These are phyloP conservation scores for Gerris lacustris DNA, from an alignment of 2,888 invertebrate species.

Conservation along the genomic window DNA sequence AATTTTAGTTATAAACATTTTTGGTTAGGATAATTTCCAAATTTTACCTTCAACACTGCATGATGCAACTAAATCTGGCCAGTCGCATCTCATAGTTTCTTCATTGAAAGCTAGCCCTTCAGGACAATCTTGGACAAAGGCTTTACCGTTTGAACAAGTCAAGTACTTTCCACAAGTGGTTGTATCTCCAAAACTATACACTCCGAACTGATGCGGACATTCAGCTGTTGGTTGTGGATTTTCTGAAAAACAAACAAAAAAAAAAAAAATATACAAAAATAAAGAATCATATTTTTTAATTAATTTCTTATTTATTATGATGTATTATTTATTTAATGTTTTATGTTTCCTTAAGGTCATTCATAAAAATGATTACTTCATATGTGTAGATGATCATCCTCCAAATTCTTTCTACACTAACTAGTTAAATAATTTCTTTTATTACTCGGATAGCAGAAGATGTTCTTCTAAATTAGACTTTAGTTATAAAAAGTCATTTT, in stretches of 20 bases:
- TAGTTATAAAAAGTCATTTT: too few relatives aligned
- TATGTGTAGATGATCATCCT: too few relatives aligned
- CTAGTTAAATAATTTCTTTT: too few relatives aligned
- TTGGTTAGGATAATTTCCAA: background rate
- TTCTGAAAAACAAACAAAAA: constrained; percentile 41
- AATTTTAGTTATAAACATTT: too few relatives aligned
- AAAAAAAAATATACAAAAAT: too few relatives aligned
- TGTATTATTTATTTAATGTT: background rate
- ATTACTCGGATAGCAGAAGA: too few relatives aligned
- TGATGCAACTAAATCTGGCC: constrained; percentile 71
- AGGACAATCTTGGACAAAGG: constrained; percentile 59
- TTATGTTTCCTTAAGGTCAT: too few relatives aligned
- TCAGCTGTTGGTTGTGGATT: constrained; percentile 58
- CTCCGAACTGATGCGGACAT: constrained; percentile 74
- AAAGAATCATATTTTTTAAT: background rate
- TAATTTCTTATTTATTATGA: background rate
- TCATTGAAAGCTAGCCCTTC: constrained; percentile 69
- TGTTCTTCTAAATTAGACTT: too few relatives aligned
- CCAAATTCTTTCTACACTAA: too few relatives aligned
- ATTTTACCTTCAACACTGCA: constrained; percentile 64
- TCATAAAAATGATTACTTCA: too few relatives aligned
- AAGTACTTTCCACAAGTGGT: constrained; percentile 64
- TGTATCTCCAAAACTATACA: constrained; percentile 56
- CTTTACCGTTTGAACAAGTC: constrained; percentile 69
- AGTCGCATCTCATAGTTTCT: constrained; percentile 64